These are phyloP conservation scores for Stenoptilia bipunctidactyla DNA, from an alignment of 2,888 invertebrate genomes.

Conservation along the genomic window DNA sequence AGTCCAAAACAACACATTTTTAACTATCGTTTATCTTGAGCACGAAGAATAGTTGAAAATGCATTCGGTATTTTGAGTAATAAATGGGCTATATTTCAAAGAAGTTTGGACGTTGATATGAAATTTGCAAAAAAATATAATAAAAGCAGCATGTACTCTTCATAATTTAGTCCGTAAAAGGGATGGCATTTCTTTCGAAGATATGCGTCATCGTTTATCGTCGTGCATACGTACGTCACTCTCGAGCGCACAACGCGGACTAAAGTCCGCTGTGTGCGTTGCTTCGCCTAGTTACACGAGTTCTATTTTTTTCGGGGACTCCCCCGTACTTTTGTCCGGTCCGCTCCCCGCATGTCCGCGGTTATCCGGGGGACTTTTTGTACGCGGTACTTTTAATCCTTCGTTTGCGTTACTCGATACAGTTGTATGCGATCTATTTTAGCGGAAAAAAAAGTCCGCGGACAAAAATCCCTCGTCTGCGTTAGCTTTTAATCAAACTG, in stretches of 20 bases:
- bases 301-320: background rate
- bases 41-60: constrained; percentile 6
- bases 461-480: too few species aligned
- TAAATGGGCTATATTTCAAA: constrained; percentile 4
- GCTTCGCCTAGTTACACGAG: background rate
- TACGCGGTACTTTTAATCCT: background rate
- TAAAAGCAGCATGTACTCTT: constrained; percentile 6
- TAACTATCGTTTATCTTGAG: constrained; percentile 9
- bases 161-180: constrained; percentile 10
- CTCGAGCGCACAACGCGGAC: background rate
- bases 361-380: background rate
- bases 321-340: background rate
- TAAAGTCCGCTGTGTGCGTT: background rate
- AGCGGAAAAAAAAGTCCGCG: too few species aligned
- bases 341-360: background rate
- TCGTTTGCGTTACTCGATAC: too few species aligned
- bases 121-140: constrained; percentile 2
- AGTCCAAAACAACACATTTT: constrained; percentile 8
- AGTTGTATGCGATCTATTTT: too few species aligned
- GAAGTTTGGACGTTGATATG: constrained; percentile 3
- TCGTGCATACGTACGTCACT: background rate
- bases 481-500: too few species aligned
- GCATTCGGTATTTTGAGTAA: constrained; percentile 7
- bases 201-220: constrained; percentile 2
- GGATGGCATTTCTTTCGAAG: constrained; percentile 9